Evolutionary conservation across 1,140 invertebrate species (phyloP), one percentile per base, ranked within the genome.

Genomic region (Ceratoteleas bidentatus): DNA sequence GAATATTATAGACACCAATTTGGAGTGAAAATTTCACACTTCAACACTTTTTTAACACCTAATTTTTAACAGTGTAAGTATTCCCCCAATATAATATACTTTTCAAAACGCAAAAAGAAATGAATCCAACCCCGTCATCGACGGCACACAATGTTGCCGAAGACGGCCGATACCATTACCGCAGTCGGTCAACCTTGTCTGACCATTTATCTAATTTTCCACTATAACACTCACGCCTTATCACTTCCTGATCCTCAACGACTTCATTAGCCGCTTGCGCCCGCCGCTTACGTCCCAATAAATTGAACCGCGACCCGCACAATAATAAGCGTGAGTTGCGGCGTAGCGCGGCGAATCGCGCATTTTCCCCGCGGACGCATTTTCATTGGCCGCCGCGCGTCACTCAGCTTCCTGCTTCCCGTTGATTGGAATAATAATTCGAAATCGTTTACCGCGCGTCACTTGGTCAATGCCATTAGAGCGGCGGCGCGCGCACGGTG

Each of bases 391-490:
- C 66, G 43, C 50, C 60, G 52, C 77, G 58, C 64, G 74, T 69
- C 68, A 69, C 43, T 64, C 34, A 52, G 64, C 62, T 66, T 82
- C 73, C 68, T 77, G 68, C 69, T 64, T 8, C 33, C 52, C 24
- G 56, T 58, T 73, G 68, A 77, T 69, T 77, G 50, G 69, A 75
- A 83, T 79, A 78, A 83, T 75, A 78, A 78, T 78, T 83, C 58
- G 69, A 66, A 68, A 70, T 79, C 57, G 58, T 62, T 82, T 73
- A 69, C 68, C 45, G 24, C 61, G 66, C 68, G 70, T 83, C 81
- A 83, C 62, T 81, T 85, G 78, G 76, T 79, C 75, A 84, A 80
- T 81, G 78, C 75, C 79, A 86, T 84, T 84, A 81, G 50, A 74
- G 66, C 15, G 76, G 76, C 84, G 76, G 78, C 64, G 61, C 56